phyloP scores from a whole-genome alignment of 2,113 vertebrate species.

The Macrotus californicus region DNA sequence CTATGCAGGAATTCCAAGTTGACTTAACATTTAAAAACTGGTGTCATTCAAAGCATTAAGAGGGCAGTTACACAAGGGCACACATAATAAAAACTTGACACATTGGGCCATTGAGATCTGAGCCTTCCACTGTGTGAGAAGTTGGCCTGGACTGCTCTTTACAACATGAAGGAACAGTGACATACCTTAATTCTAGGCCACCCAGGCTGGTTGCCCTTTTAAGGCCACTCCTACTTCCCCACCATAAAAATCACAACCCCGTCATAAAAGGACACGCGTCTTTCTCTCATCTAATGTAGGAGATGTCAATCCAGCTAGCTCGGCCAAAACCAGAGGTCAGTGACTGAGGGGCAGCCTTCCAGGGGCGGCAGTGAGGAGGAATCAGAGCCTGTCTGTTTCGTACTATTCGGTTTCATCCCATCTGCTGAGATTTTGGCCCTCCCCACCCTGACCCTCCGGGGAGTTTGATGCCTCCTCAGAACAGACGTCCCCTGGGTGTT shows the following conservation, averaged over 20 bases:
- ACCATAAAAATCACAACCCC: background rate
- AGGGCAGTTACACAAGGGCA: rapidly evolving
- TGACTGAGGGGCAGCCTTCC: no score
- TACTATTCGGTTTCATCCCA: background rate
- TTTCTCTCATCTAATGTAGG: background rate
- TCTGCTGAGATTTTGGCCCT: rapidly evolving
- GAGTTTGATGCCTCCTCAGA: background rate
- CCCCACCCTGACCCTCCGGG: background rate
- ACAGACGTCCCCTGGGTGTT: background rate
- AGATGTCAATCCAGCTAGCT: background rate
- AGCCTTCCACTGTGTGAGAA: background rate
- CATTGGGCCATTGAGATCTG: background rate
- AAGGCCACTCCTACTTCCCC: background rate
- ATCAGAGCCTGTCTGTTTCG: rapidly evolving
- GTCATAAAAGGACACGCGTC: background rate
- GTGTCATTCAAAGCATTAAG: background rate
- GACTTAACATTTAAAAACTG: background rate
- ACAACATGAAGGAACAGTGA: background rate
- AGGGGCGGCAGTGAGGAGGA: background rate
- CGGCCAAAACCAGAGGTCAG: background rate
- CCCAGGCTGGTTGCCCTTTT: background rate
- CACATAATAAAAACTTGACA: background rate
- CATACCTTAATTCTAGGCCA: background rate
- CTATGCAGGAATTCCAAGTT: background rate
- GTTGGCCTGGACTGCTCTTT: background rate